Evolutionary conservation across 2,797 vertebrate genomes (phyloP), one percentile per base, ranked within the genome.

Genomic region (Salarias fasciatus): DNA sequence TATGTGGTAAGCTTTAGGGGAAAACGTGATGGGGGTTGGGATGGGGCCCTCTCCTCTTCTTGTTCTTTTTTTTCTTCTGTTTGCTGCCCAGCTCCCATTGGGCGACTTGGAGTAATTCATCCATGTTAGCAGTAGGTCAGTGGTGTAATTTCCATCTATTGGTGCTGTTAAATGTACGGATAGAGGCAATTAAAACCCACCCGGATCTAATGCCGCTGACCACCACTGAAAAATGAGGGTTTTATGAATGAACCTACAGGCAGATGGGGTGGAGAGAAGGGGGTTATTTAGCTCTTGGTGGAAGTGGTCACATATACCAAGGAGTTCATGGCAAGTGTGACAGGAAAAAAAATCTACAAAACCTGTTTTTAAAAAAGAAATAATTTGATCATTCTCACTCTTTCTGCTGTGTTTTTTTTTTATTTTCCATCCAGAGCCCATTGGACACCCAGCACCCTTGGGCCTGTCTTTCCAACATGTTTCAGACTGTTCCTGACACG

Each of bases 401-500:
- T 47, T 1, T 47, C 7, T n/a, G n/a, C n/a, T n/a, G n/a, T n/a
- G n/a, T n/a, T n/a, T 33, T 7, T 44, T 3, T 12, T 15, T 33
- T 8, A 5, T 6, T 37, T 8, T 42, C 14, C 37, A 14, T 24
- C 24, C 69, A 91, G 87, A 74, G 79, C 69, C 76, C 72, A 66
- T 51, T 77, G 79, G 87, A 87, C 76, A 73, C 78, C 37, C 51
- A 77, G 44, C 79, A 86, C 66, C 77, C 71, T 58, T 47, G 70
- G 80, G 75, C 82, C 55, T 74, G 85, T 84, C 65, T 88, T 88
- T 88, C 86, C 77, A 95, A 91, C 93, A 97, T 98, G 96, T 97
- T 98, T 92, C 96, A 98, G 92, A 98, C 95, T 60, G 96, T 98
- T 68, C 96, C 95, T 69, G 96, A 98, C 93, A 98, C 94, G 37